Conservation (phyloP, 2,113 vertebrate species). For the Aramus guarauna region DNA sequence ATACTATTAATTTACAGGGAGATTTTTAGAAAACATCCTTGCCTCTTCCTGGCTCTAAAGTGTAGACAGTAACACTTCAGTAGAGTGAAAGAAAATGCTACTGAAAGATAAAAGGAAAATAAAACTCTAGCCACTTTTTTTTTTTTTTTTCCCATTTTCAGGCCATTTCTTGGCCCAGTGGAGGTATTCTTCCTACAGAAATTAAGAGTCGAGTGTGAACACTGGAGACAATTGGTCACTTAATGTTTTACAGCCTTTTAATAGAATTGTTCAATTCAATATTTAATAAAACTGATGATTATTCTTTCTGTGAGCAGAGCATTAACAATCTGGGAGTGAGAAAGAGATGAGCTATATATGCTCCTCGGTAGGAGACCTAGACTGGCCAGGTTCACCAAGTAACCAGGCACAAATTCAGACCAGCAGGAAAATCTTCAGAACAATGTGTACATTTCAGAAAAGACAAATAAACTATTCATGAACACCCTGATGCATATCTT, state of each 20-base stretch:
- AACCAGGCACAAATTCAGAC: not conserved
- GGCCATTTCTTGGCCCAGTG: not conserved
- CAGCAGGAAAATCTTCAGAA: not conserved
- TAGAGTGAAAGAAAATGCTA: not conserved
- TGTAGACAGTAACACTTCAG: not conserved
- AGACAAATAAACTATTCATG: not conserved
- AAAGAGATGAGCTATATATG: not conserved
- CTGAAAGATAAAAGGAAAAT: not conserved
- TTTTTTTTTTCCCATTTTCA: not conserved
- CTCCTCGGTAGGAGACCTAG: not conserved
- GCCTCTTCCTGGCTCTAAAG: not conserved
- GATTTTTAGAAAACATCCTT: not conserved
- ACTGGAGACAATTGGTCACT: not conserved
- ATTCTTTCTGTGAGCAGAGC: not conserved
- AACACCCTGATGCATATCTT: not conserved
- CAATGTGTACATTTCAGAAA: not conserved
- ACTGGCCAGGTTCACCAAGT: not conserved
- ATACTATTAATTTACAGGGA: not conserved
- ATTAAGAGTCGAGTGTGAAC: not conserved
- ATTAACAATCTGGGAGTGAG: not conserved
- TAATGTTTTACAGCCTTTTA: not conserved
- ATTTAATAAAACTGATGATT: not conserved
- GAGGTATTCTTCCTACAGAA: not conserved
- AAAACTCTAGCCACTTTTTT: not conserved
- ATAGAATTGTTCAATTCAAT: not conserved